Base-by-base conservation (phyloP, 1,140 invertebrate genomes). In the Eulimnadia texana region DNA sequence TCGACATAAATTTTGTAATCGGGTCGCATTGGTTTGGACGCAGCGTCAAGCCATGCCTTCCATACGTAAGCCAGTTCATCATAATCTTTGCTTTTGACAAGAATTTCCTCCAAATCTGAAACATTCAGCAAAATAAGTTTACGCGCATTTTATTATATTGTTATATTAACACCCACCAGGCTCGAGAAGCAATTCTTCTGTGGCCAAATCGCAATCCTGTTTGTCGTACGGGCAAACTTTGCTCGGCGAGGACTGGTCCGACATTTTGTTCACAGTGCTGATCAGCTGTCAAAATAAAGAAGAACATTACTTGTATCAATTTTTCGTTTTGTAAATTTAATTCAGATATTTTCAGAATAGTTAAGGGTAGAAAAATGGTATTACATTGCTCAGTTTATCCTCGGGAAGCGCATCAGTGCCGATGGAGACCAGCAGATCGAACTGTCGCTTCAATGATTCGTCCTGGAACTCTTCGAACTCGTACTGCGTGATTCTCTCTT, bases 381-480 rank as follows among this genome's bases (percentile, higher is more conserved):
- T 52, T 20, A 57, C 55, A 23, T 49, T 50, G 3, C 29, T 86
- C 1, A 92, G 74, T 65, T 90, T 84, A 68, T 90, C 85, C 11
- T 86, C 81, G 1, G 86, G 82, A 55, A 95, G 72, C 0, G 90
- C 90, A 33, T 89, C 81, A 9, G 85, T 84, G 20, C 92, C 93
- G 27, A 91, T 84, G 50, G 84, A 81, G 10, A 86, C 84, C 28
- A 93, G 77, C 60, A 85, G 79, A 67, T 82, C 79, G 10, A 94
- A 75, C 69, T 90, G 84, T 61, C 91, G 74, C 68, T 81, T 83
- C 0, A 86, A 77, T 3, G 74, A 70, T n/a, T 79, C 77, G 71
- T 94, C 85, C 2, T 79, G 77, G 47, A 92, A 79, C 3, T 72
- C 73, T 19, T 81, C 77, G 68, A 78, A 75, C 62, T 83, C 78